Evolutionary conservation across 64 coral and sea anemone genomes (phyloP).

Genomic region (Stichodactyla mertensii): DNA sequence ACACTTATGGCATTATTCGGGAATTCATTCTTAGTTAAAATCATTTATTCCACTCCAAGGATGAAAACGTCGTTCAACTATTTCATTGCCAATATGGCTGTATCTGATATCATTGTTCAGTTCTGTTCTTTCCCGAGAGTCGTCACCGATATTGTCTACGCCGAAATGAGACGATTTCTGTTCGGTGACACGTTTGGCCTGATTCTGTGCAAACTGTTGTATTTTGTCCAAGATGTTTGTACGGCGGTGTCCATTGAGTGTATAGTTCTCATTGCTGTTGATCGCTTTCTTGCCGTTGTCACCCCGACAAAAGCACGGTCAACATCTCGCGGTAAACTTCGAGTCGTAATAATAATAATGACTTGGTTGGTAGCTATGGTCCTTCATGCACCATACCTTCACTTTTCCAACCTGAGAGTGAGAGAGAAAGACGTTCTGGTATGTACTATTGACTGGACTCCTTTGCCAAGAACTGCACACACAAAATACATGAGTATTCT

Average conservation of each 20-base stretch:
- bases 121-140: slow-evolving; percentile 10
- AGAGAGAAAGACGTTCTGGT: not conserved
- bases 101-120: slow-evolving; percentile 26
- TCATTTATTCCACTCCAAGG: slow-evolving; percentile 9
- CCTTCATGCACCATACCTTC: not conserved
- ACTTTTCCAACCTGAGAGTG: not conserved
- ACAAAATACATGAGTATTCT: not conserved
- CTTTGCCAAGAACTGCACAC: not conserved
- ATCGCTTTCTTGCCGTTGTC: slow-evolving; percentile 27
- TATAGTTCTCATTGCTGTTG: slow-evolving; percentile 32
- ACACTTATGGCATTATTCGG: not conserved
- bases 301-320: not conserved
- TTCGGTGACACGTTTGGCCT: not conserved
- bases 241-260: slow-evolving; percentile 32
- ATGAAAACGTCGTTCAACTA: slow-evolving; percentile 36
- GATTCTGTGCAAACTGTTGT: slow-evolving; percentile 8
- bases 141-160: slow-evolving; percentile 1
- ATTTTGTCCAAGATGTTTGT: slow-evolving; percentile 28
- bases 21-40: slow-evolving; percentile 26
- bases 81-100: slow-evolving; percentile 36
- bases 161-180: not conserved
- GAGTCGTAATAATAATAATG: not conserved
- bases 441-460: slow-evolving; percentile 14
- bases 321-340: not conserved
- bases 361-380: slow-evolving; percentile 19